Conservation (phyloP, 2,113 vertebrate species). For the Hemicordylus capensis region DNA sequence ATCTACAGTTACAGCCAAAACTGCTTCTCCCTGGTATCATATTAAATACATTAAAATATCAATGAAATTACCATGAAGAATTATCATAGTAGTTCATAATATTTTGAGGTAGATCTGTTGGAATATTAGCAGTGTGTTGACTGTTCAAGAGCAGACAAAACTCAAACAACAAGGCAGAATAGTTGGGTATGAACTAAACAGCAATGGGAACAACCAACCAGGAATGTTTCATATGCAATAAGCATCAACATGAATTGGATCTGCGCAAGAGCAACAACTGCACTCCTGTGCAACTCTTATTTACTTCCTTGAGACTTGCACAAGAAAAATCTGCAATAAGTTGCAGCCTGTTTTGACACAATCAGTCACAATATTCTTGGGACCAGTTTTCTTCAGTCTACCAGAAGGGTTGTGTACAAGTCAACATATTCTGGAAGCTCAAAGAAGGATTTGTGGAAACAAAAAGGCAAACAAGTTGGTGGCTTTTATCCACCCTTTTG, state of each 20-base stretch:
- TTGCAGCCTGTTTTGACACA: neutral
- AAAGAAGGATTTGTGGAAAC: constrained; percentile 21
- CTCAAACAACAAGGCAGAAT: neutral
- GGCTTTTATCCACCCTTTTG: neutral
- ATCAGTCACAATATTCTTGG: neutral
- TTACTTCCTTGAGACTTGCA: neutral
- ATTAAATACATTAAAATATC: constrained; percentile 45
- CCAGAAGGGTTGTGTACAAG: neutral
- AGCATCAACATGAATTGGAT: neutral
- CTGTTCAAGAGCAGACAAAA: constrained; percentile 13
- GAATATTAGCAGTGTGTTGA: constrained; percentile 56
- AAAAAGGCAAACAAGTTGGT: constrained; percentile 18
- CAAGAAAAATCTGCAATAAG: neutral
- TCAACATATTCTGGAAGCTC: neutral
- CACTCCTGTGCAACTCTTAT: neutral
- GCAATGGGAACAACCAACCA: constrained; percentile 18
- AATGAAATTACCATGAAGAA: constrained; percentile 43
- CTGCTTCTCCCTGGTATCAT: constrained; percentile 10
- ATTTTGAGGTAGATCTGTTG: constrained; percentile 77
- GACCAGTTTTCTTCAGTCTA: constrained; percentile 7
- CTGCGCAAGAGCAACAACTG: neutral
- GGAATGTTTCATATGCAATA: constrained; percentile 1
- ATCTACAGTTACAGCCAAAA: constrained; percentile 47
- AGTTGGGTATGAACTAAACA: neutral
- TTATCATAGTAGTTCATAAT: constrained; percentile 31